Evolutionary conservation across 2,888 invertebrate genomes (phyloP).

Genomic region (Ectemnius lituratus): DNA sequence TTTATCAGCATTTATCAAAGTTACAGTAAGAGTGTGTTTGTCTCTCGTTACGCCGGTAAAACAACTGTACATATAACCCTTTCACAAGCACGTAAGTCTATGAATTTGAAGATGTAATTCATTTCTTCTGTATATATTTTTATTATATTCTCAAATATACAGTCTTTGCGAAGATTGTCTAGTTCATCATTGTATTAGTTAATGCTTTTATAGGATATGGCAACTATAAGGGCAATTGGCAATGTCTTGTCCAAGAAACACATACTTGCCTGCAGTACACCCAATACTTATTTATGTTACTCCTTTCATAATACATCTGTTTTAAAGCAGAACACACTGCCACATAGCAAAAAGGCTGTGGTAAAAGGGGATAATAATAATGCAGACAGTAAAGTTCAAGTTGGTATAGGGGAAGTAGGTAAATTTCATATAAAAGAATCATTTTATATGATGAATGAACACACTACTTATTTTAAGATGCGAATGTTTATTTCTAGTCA

Average conservation of each 20-base stretch:
- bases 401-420: slow-evolving; percentile 72
- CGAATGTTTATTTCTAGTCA: slow-evolving; percentile 79
- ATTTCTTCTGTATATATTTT: too few species aligned
- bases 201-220: slow-evolving; percentile 61
- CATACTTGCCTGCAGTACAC: slow-evolving; percentile 41
- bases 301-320: not conserved
- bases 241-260: slow-evolving; percentile 57
- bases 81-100: not conserved
- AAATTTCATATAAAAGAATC: slow-evolving; percentile 53
- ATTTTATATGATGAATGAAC: not conserved
- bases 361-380: slow-evolving; percentile 21
- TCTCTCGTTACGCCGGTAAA: not conserved
- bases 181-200: too few species aligned
- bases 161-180: too few species aligned
- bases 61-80: not conserved
- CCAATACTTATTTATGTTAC: slow-evolving; percentile 20
- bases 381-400: slow-evolving; percentile 60
- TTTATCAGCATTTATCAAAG: too few species aligned
- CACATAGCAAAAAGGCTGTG: slow-evolving; percentile 61
- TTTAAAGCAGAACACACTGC: slow-evolving; percentile 42
- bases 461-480: not conserved
- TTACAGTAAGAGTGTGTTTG: too few species aligned
- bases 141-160: too few species aligned
- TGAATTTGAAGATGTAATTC: too few species aligned
- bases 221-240: slow-evolving; percentile 61